These are phyloP conservation scores for Nematopogon swammerdamellus DNA, from an alignment of 2,888 invertebrate species.

Conservation along the genomic window DNA sequence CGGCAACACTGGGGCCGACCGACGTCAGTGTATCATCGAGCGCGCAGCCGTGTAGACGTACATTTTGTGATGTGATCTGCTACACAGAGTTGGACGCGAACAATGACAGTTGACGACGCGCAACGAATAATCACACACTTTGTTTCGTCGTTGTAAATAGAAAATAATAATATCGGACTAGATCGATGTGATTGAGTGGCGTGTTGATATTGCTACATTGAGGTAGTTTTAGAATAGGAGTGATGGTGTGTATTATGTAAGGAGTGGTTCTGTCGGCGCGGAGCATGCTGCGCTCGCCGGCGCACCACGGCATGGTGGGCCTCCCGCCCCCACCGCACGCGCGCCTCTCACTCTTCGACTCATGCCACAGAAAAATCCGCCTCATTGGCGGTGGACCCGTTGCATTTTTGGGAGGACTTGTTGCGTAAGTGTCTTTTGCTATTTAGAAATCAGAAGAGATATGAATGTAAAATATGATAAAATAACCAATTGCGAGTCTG, in stretches of 20 bases:
- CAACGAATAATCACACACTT: no score
- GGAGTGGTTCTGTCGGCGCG: constrained; percentile 2
- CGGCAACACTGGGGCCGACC: no score
- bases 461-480: no score
- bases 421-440: constrained; percentile 61
- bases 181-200: neutral
- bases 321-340: constrained; percentile 46
- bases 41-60: constrained; percentile 1
- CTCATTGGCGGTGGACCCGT: constrained; percentile 66
- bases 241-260: neutral
- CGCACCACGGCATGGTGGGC: constrained; percentile 30
- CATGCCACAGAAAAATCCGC: constrained; percentile 70
- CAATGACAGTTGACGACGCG: neutral
- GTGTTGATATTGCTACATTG: no score
- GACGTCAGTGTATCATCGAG: neutral
- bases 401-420: constrained; percentile 65
- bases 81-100: no score
- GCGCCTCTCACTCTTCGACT: constrained; percentile 65
- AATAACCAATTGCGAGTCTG: no score
- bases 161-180: no score
- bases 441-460: no score
- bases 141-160: no score
- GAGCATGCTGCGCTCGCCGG: constrained; percentile 46
- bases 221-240: no score
- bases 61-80: neutral